Evolutionary conservation across 2,113 vertebrate species (phyloP).

Genomic region (Alligator mississippiensis): DNA sequence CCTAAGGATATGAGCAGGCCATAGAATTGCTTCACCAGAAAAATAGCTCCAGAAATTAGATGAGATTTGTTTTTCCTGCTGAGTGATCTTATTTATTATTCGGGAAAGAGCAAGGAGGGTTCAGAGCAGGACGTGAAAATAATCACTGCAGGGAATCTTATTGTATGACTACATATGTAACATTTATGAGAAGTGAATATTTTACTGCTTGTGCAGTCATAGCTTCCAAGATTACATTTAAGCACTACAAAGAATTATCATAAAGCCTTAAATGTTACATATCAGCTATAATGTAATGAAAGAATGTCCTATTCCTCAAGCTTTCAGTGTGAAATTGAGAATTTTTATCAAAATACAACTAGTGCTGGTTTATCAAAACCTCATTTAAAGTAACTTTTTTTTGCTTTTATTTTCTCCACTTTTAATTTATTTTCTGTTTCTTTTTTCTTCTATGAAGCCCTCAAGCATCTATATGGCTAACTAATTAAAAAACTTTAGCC

Average conservation of each 20-base stretch:
- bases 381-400: too few relatives aligned
- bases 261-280: background rate
- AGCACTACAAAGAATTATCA: background rate
- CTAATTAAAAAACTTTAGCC: background rate
- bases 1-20: background rate
- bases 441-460: too few relatives aligned
- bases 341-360: background rate
- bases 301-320: background rate
- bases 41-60: background rate
- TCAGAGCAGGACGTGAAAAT: background rate
- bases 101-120: background rate
- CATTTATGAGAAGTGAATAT: background rate
- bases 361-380: background rate
- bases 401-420: too few relatives aligned
- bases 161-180: background rate
- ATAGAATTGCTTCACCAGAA: background rate
- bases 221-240: background rate
- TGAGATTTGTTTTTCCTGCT: background rate
- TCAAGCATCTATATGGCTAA: background rate
- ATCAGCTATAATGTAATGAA: background rate
- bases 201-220: background rate
- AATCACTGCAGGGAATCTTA: background rate
- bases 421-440: too few relatives aligned
- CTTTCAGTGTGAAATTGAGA: background rate
- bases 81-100: background rate